These are phyloP conservation scores for Epinephelus lanceolatus DNA, from an alignment of 2,113 vertebrate genomes.

Conservation along the genomic window DNA sequence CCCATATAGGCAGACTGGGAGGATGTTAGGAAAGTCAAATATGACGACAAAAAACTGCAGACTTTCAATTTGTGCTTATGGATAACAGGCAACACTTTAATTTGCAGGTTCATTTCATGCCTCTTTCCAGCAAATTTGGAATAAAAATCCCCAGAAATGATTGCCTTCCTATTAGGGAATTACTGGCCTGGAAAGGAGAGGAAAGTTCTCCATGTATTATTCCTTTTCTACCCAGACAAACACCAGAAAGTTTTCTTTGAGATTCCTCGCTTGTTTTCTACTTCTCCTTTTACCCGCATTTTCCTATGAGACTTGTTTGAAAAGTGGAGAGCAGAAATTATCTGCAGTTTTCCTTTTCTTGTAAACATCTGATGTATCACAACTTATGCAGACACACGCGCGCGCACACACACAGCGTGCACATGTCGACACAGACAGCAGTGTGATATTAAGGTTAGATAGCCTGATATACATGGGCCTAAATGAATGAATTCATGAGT, in stretches of 20 bases:
- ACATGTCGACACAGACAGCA: conserved; percentile 10
- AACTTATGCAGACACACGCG: conserved; percentile 27
- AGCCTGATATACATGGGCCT: conserved; percentile 37
- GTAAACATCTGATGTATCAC: conserved; percentile 35
- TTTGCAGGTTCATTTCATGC: conserved; percentile 47
- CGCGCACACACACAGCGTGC: not conserved
- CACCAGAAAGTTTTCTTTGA: conserved; percentile 40
- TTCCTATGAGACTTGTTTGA: conserved; percentile 37
- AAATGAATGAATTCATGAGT: conserved; percentile 65
- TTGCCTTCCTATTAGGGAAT: conserved; percentile 46
- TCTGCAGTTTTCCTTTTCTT: conserved; percentile 29
- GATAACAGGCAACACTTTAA: conserved; percentile 35
- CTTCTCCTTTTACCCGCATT: conserved; percentile 21
- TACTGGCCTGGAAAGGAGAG: conserved; percentile 42
- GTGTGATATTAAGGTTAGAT: conserved; percentile 32
- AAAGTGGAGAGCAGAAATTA: conserved; percentile 36
- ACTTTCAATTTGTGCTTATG: conserved; percentile 12
- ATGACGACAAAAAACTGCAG: not conserved
- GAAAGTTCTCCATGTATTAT: conserved; percentile 49
- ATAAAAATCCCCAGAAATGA: conserved; percentile 43
- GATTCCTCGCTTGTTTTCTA: conserved; percentile 41
- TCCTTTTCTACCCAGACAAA: conserved; percentile 45
- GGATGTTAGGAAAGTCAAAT: conserved; percentile 6
- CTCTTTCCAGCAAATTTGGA: conserved; percentile 31
- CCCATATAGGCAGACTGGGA: not conserved